Percentiles rank a stretch among this genome's conserved stretches.
Evolutionary conservation across 2,113 vertebrate genomes (phyloP).

Genomic region (Pteronura brasiliensis): DNA sequence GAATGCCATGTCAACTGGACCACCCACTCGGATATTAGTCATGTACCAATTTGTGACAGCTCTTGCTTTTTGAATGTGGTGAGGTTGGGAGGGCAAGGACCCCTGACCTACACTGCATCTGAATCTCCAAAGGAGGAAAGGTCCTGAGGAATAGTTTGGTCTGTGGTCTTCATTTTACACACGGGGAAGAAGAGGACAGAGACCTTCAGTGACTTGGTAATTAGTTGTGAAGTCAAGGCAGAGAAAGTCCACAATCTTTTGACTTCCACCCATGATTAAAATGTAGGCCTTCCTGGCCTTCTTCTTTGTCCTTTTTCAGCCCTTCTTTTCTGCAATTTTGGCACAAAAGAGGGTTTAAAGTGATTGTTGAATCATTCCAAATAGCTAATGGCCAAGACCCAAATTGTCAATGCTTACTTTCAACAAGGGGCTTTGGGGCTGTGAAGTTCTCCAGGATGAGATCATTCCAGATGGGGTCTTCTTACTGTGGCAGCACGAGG

Average conservation of each 20-base stretch:
- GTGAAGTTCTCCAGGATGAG: not conserved
- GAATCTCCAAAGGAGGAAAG: not conserved
- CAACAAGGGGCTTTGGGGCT: not conserved
- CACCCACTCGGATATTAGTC: not conserved
- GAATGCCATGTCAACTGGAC: not conserved
- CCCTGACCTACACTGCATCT: not conserved
- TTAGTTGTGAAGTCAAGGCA: not conserved
- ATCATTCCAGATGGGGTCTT: constrained; percentile 42
- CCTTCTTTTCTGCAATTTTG: not conserved
- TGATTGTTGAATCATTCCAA: not conserved
- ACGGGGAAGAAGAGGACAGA: not conserved
- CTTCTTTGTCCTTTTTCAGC: not conserved
- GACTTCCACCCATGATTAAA: not conserved
- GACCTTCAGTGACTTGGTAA: not conserved
- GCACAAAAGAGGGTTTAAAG: not conserved
- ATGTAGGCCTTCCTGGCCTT: not conserved
- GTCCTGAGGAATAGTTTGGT: not conserved
- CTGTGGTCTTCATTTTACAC: not conserved
- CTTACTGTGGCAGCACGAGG: not conserved
- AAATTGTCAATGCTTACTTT: not conserved
- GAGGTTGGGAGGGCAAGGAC: not conserved
- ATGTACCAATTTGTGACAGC: not conserved
- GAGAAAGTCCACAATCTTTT: not conserved
- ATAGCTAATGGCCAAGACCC: not conserved
- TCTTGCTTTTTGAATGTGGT: not conserved